Percentiles rank a stretch among this genome's conserved stretches.
phyloP scores from a whole-genome alignment of 2,888 invertebrate genomes.

The Plagodis dolabraria region DNA sequence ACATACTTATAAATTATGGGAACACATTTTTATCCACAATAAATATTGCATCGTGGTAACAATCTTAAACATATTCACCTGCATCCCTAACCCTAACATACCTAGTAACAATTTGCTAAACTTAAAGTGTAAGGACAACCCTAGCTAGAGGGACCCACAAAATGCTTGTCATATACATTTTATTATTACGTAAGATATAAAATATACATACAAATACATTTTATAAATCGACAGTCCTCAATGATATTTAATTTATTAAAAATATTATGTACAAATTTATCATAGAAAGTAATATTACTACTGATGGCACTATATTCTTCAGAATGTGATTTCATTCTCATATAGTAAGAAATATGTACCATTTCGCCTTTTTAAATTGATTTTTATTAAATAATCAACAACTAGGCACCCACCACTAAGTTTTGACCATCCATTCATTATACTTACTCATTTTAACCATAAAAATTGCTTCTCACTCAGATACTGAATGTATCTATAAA shows the following conservation, averaged over 20 bases:
- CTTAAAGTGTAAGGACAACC: constrained; percentile 33
- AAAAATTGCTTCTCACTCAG: constrained; percentile 29
- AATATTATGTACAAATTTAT: constrained; percentile 76
- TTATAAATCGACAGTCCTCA: constrained; percentile 48
- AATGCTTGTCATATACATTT: constrained; percentile 57
- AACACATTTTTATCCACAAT: constrained; percentile 64
- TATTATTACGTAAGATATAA: constrained; percentile 50
- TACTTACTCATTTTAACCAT: constrained; percentile 39
- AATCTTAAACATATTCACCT: constrained; percentile 76
- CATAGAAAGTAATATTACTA: constrained; percentile 58
- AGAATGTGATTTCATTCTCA: constrained; percentile 60
- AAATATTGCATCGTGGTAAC: constrained; percentile 57
- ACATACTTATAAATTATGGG: constrained; percentile 59
- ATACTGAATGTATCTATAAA: constrained; percentile 29
- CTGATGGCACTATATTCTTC: constrained; percentile 77
- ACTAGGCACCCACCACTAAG: constrained; percentile 11
- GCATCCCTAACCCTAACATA: constrained; percentile 54
- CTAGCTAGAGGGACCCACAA: constrained; percentile 51
- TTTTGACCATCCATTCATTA: constrained; percentile 28
- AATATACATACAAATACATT: constrained; percentile 49
- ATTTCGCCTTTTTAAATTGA: constrained; percentile 30
- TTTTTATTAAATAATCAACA: constrained; percentile 1
- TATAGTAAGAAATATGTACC: constrained; percentile 74
- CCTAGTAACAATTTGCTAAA: constrained; percentile 61
- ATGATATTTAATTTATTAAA: constrained; percentile 62